These are phyloP conservation scores for Eufriesea mexicana DNA, from an alignment of 1,140 invertebrate genomes.

Conservation along the genomic window DNA sequence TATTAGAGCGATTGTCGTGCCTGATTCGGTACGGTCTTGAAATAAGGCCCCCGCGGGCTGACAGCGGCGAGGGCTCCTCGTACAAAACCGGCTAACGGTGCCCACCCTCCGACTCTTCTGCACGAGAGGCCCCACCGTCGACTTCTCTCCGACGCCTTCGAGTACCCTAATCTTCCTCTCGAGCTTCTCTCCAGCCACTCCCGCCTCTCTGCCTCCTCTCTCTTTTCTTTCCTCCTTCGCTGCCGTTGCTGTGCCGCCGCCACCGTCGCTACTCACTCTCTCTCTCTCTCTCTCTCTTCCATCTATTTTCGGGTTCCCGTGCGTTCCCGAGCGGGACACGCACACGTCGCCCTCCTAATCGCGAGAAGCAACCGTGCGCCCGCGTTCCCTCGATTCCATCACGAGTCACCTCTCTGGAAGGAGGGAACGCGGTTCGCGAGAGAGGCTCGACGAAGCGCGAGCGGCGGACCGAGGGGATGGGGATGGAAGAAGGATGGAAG, in stretches of 20 bases:
- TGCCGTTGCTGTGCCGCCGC: neutral
- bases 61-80: constrained; percentile 66
- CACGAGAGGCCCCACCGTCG: constrained; percentile 59
- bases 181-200: constrained; percentile 14
- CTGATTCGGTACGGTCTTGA: constrained; percentile 77
- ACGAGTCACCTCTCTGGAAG: too few species aligned
- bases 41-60: constrained; percentile 74
- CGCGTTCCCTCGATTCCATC: neutral
- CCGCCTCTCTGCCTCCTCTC: neutral
- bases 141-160: constrained; percentile 65
- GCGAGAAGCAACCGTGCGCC: neutral
- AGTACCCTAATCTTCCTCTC: constrained; percentile 71
- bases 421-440: neutral
- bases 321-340: constrained; percentile 8
- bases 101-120: constrained; percentile 66
- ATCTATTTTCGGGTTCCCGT: constrained; percentile 17
- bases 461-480: neutral
- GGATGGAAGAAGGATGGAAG: constrained; percentile 12
- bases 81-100: constrained; percentile 74
- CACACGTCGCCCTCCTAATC: neutral
- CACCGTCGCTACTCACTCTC: constrained; percentile 8
- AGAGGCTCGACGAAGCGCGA: neutral
- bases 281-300: constrained; percentile 21
- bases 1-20: constrained; percentile 79
- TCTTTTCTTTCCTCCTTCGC: constrained; percentile 15